phyloP scores from a whole-genome alignment of 2,888 invertebrate species.

The Diploptera punctata region DNA sequence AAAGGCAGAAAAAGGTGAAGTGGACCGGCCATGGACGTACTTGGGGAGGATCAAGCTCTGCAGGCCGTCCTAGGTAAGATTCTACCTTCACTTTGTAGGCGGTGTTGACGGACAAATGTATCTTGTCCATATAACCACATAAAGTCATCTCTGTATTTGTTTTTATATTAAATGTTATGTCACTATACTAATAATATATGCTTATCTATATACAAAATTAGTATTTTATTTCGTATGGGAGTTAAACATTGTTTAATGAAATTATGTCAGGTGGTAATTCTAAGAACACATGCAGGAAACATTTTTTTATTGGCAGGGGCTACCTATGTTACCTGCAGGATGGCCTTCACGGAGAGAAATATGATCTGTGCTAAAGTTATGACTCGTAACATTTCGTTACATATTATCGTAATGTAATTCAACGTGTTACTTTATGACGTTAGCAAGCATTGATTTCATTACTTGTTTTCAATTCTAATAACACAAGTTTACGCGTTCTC shows the following conservation, averaged over 20 bases:
- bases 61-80: constrained; percentile 55
- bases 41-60: constrained; percentile 53
- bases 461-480: too few relatives aligned
- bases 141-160: background rate
- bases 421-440: too few relatives aligned
- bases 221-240: too few relatives aligned
- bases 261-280: background rate
- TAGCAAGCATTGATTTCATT: too few relatives aligned
- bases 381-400: too few relatives aligned
- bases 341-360: background rate
- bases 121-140: too few relatives aligned
- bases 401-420: too few relatives aligned
- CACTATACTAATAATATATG: background rate
- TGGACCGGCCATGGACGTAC: constrained; percentile 54
- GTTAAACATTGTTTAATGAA: too few relatives aligned
- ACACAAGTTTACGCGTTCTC: too few relatives aligned
- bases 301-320: background rate
- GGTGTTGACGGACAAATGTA: constrained; percentile 21
- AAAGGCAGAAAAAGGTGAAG: constrained; percentile 50
- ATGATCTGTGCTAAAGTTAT: constrained; percentile 3
- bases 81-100: constrained; percentile 26
- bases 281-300: constrained; percentile 11
- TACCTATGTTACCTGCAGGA: background rate
- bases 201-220: too few relatives aligned
- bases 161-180: background rate